phyloP scores from a whole-genome alignment of 2,113 vertebrate species.

The Takifugu bimaculatus region DNA sequence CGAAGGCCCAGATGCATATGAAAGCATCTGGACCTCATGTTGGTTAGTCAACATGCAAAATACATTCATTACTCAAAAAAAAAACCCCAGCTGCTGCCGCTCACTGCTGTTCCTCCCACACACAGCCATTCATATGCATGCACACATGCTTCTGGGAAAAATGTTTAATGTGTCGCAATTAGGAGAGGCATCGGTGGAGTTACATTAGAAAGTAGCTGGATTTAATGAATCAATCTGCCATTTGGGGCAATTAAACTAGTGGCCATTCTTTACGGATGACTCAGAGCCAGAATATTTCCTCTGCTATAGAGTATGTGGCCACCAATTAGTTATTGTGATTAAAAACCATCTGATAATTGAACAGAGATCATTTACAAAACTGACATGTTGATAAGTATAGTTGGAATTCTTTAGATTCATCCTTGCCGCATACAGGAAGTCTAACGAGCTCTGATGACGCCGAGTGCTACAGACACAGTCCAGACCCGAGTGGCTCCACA shows the following conservation, averaged over 20 bases:
- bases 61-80: constrained; percentile 28
- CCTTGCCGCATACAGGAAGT: constrained; percentile 6
- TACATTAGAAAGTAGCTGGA: not conserved
- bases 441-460: constrained; percentile 11
- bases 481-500: constrained; percentile 35
- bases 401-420: constrained; percentile 31
- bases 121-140: constrained; percentile 18
- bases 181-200: not conserved
- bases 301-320: rapidly evolving
- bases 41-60: constrained; percentile 24
- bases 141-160: constrained; percentile 13
- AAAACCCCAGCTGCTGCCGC: constrained; percentile 35
- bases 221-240: not conserved
- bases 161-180: constrained; percentile 20
- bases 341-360: constrained; percentile 16
- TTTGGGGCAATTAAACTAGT: not conserved
- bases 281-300: not conserved
- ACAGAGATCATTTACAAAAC: constrained; percentile 13
- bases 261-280: not conserved
- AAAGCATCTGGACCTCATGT: constrained; percentile 45
- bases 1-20: constrained; percentile 19
- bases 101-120: constrained; percentile 24
- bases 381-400: constrained; percentile 29
- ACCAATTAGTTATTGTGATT: constrained; percentile 7
- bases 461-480: constrained; percentile 44